Conservation (phyloP, 2,797 vertebrate genomes). For the Psittacula echo region DNA sequence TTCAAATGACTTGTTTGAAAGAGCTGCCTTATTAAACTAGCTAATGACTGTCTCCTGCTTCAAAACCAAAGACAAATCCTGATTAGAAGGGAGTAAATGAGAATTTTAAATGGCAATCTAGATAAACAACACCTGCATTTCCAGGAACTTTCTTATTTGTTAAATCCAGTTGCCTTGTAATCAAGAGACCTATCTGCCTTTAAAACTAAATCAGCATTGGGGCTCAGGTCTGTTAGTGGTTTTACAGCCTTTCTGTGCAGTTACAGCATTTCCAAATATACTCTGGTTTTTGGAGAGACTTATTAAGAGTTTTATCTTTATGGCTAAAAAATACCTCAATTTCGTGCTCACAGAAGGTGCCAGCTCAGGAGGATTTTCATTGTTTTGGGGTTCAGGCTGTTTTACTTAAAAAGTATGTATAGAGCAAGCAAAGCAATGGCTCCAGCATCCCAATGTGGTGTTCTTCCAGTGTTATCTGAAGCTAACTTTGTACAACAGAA, state of each 20-base stretch:
- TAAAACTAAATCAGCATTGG: not conserved
- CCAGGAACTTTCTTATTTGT: not conserved
- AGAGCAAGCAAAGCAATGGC: not conserved
- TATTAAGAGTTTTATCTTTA: not conserved
- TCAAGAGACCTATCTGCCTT: not conserved
- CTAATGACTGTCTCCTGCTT: not conserved
- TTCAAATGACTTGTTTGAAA: constrained; percentile 17
- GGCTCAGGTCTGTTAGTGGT: not conserved
- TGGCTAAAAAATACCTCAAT: not conserved
- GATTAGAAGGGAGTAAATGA: not conserved
- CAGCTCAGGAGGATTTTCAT: rapidly evolving
- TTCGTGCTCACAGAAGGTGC: not conserved
- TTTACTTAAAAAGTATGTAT: not conserved
- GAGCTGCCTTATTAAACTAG: constrained; percentile 9
- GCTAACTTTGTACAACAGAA: not conserved
- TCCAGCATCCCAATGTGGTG: not conserved
- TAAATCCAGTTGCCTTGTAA: not conserved
- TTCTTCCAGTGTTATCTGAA: not conserved
- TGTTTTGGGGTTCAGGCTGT: rapidly evolving
- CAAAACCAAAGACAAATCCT: constrained; percentile 12
- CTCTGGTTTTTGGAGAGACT: not conserved
- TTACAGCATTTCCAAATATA: not conserved
- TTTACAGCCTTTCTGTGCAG: not conserved
- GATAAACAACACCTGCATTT: not conserved
- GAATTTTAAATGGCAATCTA: not conserved